phyloP scores from a whole-genome alignment of 2,888 invertebrate species.

The Drosophila ustulata region DNA sequence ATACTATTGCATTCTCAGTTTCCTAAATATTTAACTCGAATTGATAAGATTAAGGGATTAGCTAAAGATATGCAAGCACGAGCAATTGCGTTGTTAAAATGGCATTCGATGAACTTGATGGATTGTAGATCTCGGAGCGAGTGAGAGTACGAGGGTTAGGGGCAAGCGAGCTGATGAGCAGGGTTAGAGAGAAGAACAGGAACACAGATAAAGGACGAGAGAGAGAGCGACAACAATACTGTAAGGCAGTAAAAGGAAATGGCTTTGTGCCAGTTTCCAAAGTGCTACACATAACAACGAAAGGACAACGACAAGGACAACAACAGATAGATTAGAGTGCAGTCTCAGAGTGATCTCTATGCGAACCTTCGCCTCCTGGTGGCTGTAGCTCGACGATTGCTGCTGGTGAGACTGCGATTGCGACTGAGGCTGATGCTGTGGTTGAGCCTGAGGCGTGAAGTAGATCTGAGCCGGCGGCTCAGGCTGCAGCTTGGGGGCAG shows the following conservation, averaged over 20 bases:
- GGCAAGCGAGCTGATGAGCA: slow-evolving; percentile 31
- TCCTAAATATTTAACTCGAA: too few relatives aligned
- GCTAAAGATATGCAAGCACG: not conserved
- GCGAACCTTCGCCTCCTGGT: slow-evolving; percentile 84
- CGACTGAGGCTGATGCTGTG: slow-evolving; percentile 16
- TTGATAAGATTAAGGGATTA: not conserved
- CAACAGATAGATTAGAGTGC: slow-evolving; percentile 32
- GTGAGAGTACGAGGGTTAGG: slow-evolving; percentile 17
- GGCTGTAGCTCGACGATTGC: slow-evolving; percentile 59
- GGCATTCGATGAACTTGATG: slow-evolving; percentile 16
- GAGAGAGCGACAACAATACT: slow-evolving; percentile 14
- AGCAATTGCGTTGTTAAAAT: slow-evolving; percentile 24
- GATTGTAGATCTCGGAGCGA: slow-evolving; percentile 14
- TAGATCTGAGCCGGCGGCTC: slow-evolving; percentile 75
- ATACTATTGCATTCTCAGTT: too few relatives aligned
- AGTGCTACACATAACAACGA: slow-evolving; percentile 68
- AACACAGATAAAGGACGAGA: slow-evolving; percentile 11
- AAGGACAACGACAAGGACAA: slow-evolving; percentile 35
- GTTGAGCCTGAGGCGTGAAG: slow-evolving; percentile 53
- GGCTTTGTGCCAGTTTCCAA: slow-evolving; percentile 27
- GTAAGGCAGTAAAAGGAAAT: not conserved
- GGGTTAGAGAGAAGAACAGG: slow-evolving; percentile 23
- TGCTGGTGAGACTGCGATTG: slow-evolving; percentile 1
- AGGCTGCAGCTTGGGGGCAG: slow-evolving; percentile 44
- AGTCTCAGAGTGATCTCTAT: slow-evolving; percentile 35